Percentiles rank a stretch among this genome's conserved stretches.
These are phyloP conservation scores for Acrocyrtus sp. DNA, from an alignment of 2,888 invertebrate genomes.

Conservation along the genomic window DNA sequence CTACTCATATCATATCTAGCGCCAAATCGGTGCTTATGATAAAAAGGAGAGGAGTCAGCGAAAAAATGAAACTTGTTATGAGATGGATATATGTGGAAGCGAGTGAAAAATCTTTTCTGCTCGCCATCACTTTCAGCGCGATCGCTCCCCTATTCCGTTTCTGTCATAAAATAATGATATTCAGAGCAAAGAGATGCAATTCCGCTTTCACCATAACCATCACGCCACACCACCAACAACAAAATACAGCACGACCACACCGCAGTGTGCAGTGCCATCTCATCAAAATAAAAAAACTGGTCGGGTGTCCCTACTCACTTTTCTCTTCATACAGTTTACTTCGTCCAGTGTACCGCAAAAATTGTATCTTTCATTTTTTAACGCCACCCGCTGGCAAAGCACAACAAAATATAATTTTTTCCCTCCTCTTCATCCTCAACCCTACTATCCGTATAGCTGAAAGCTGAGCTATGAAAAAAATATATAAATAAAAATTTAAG, in stretches of 20 bases:
- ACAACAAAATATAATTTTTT: conserved; percentile 28
- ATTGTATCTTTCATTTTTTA: too few species aligned
- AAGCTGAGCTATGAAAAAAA: not conserved
- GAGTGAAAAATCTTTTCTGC: too few species aligned
- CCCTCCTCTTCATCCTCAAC: conserved; percentile 2
- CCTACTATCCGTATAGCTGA: too few species aligned
- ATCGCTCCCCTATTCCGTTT: not conserved
- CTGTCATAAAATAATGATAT: not conserved
- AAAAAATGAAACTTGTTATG: too few species aligned
- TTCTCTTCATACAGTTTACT: too few species aligned
- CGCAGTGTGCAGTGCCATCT: not conserved
- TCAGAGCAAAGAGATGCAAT: too few species aligned
- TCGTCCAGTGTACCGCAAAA: too few species aligned
- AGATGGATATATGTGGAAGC: too few species aligned
- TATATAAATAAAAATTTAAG: too few species aligned
- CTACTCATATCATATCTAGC: too few species aligned
- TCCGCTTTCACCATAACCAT: not conserved
- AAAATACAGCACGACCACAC: not conserved
- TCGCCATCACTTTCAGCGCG: not conserved
- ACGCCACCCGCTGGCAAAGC: conserved; percentile 27
- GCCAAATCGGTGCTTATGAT: too few species aligned
- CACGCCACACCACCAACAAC: not conserved
- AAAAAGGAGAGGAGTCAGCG: too few species aligned
- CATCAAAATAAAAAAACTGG: not conserved
- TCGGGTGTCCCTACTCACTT: not conserved